phyloP scores from a whole-genome alignment of 2,888 invertebrate species.

The Megastigmus dorsalis region DNA sequence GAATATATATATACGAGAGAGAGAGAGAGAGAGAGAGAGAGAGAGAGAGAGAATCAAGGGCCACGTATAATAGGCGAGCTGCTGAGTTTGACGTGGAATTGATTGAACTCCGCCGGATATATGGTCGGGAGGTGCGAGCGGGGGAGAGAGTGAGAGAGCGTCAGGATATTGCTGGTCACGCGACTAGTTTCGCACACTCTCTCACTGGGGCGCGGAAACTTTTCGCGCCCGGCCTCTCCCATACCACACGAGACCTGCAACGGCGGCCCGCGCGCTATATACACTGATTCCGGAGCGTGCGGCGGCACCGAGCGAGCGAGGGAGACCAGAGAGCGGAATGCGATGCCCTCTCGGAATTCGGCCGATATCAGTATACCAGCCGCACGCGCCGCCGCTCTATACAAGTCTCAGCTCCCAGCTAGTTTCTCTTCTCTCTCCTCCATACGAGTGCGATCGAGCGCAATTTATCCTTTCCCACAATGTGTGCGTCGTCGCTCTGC shows the following conservation, averaged over 20 bases:
- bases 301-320: no score
- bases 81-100: conserved; percentile 69
- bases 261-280: neutral
- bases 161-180: conserved; percentile 58
- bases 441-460: conserved; percentile 24
- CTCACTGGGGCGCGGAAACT: no score
- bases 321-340: conserved; percentile 35
- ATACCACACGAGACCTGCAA: neutral
- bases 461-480: conserved; percentile 24
- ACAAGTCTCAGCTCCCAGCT: no score
- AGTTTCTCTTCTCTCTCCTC: neutral
- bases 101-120: conserved; percentile 62
- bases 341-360: conserved; percentile 34
- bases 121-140: conserved; percentile 6
- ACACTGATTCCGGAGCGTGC: conserved; percentile 26
- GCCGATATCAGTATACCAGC: conserved; percentile 4
- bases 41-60: conserved; percentile 19
- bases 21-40: conserved; percentile 8
- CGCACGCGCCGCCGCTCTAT: neutral
- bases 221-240: neutral
- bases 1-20: neutral
- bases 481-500: neutral
- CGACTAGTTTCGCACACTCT: conserved; percentile 43
- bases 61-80: neutral
- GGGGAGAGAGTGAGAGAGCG: neutral